A percentile compares a stretch with the other conserved stretches of the same genome.
These are phyloP conservation scores for Monarcha castaneiventris DNA, from an alignment of 2,113 vertebrate species.

Conservation along the genomic window DNA sequence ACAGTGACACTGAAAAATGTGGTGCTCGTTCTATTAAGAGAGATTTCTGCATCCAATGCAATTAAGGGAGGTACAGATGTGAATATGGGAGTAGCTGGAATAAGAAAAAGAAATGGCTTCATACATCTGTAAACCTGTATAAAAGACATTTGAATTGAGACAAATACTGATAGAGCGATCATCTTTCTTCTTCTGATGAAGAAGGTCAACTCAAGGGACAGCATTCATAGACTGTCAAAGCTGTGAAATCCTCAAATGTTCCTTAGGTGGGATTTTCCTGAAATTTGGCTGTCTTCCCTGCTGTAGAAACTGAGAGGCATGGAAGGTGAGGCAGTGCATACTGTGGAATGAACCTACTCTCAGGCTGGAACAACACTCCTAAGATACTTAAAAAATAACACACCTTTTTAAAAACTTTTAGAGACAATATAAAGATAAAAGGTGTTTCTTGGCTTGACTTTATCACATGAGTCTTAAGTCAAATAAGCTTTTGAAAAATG, in stretches of 20 bases:
- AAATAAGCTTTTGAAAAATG: background rate
- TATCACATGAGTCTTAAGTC: background rate
- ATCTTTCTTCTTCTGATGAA: background rate
- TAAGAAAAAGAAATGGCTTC: background rate
- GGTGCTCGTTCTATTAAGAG: background rate
- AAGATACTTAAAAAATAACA: background rate
- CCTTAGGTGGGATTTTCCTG: background rate
- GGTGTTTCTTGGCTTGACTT: background rate
- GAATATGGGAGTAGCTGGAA: background rate
- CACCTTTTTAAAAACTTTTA: background rate
- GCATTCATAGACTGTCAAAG: background rate
- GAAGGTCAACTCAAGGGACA: background rate
- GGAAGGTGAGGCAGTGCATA: background rate
- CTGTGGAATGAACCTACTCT: background rate
- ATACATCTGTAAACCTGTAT: background rate
- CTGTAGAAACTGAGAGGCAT: background rate
- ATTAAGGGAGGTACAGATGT: constrained; percentile 16
- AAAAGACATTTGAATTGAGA: background rate
- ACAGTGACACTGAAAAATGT: constrained; percentile 30
- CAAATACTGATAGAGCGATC: background rate
- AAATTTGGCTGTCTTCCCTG: background rate
- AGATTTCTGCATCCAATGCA: background rate
- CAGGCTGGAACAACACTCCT: background rate
- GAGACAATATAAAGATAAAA: background rate
- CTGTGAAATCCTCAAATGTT: background rate